Evolutionary conservation across 2,888 invertebrate species (phyloP).

Genomic region (Cataglyphis livida): DNA sequence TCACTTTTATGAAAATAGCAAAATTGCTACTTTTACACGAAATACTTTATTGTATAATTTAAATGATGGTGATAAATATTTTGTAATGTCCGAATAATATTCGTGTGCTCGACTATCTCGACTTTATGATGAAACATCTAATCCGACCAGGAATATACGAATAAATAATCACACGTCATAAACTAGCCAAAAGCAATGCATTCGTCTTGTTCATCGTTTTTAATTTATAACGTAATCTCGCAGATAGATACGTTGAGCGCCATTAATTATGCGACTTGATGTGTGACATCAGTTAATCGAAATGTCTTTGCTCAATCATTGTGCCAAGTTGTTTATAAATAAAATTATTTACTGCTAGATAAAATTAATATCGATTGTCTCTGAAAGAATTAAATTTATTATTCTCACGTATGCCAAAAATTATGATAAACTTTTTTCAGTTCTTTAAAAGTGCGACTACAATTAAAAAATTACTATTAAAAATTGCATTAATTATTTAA

Average conservation of each 20-base stretch:
- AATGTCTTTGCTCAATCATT: not conserved
- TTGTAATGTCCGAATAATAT: not conserved
- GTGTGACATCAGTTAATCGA: conserved; percentile 53
- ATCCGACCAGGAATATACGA: not conserved
- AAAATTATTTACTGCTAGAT: not conserved
- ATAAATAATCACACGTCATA: conserved; percentile 6
- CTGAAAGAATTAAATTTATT: not conserved
- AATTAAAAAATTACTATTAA: not conserved
- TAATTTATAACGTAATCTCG: conserved; percentile 39
- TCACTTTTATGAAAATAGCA: conserved; percentile 12
- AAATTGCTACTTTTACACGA: not conserved
- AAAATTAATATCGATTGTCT: not conserved
- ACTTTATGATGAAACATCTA: conserved; percentile 14
- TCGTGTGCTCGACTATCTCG: not conserved
- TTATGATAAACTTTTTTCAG: not conserved
- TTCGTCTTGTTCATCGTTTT: conserved; percentile 58
- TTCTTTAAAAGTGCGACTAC: not conserved
- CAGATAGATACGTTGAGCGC: conserved; percentile 56
- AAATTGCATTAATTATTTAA: not conserved
- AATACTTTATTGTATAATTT: not conserved
- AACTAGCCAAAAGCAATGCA: conserved; percentile 56
- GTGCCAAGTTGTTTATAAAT: conserved; percentile 6
- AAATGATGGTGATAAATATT: not conserved
- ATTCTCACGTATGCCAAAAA: not conserved
- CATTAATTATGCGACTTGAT: conserved; percentile 46